Base-by-base conservation (phyloP, 1,140 invertebrate species). In the Cydia pomonella region DNA sequence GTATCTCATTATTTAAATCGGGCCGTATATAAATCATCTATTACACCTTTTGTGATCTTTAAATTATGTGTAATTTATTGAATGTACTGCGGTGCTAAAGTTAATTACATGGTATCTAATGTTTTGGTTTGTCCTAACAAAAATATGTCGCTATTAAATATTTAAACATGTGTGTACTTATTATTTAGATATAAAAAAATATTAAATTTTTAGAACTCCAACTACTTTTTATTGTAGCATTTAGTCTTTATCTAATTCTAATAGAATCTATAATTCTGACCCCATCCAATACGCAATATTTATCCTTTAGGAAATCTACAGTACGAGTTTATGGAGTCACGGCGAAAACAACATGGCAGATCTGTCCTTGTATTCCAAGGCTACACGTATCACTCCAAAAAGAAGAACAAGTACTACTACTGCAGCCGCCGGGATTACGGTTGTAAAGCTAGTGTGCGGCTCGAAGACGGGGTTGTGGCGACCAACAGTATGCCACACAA, bases 401-500 rank as follows among this genome's bases (percentile, higher is more conserved):
- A 59, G 18, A 59, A 59, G 16, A 59, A 59, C 9, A 69, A 41
- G 13, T 69, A 69, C 27, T 69, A 41, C 16, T 69, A 33, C 25
- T 69, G 64, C 27, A 33, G 27, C 3, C 16, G 27, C 5, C 13
- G 33, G 12, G 33, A 33, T 4, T 33, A 29, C 13, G 64, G 64
- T 10, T 69, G 64, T 27, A 69, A 33, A 13, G 64, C 64, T 12
- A 21, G 53, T 21, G 53, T 59, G 1, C 21, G 21, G 3, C 53
- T 59, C 0, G 53, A 59, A 23, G 21, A 59, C n/a, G 21, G 7
- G 9, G 21, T 59, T 23, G 16, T 59, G 53, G 23, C 53, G 16
- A 59, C 53, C 53, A 59, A 59, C 53, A 59, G 2, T 23, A 59
- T 59, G 53, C 53, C 53, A 5, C 53, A 59, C 53, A 59, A 59